Evolutionary conservation across 1,140 invertebrate genomes (phyloP), one percentile per base, ranked within the genome.

Genomic region (Muscidifurax raptorellus): DNA sequence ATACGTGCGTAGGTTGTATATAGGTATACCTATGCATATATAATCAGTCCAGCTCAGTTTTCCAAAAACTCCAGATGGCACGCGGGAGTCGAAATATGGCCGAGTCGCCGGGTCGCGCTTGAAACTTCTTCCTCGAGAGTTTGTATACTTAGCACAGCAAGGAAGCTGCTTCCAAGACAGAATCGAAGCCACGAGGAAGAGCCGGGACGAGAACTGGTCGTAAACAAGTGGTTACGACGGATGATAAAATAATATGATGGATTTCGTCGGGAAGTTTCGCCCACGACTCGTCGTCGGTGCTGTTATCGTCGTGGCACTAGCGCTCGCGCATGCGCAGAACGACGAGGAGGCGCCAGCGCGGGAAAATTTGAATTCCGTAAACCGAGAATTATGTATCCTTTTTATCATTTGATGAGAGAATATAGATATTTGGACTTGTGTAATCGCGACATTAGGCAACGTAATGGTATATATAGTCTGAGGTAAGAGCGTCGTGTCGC

Each of bases 311-410:
- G 74, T 78, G 82, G 75, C 75, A 78, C 2, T 83, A 13, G 7
- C 69, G 52, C 30, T 44, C 69, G 82, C 87, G 83, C 87, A 84
- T 80, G 88, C 85, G 88, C 87, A 10, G 22, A 75, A 67, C 69
- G 64, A 64, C 71, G 15, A 75, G 18, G 36, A 86, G 4, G 4
- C 71, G 15, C 52, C 77, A 71, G 79, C 75, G 7, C 69, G 69
- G 32, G 77, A 83, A 83, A 13, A 69, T 87, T 83, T 77, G 52
- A 89, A 86, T 86, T 83, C 80, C 25, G 69, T 85, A 27, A 81
- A 90, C 75, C 83, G 87, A 67, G 87, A 87, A 40, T 44, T 91
- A 4, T 91, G 90, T 91, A 90, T 90, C 87, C 86, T 85, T 89
- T 88, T 86, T 77, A 47, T 40, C n/a, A n/a, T 78, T 84, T 47